These are phyloP conservation scores for Synergus gifuensis DNA, from an alignment of 2,888 invertebrate species.

Conservation along the genomic window DNA sequence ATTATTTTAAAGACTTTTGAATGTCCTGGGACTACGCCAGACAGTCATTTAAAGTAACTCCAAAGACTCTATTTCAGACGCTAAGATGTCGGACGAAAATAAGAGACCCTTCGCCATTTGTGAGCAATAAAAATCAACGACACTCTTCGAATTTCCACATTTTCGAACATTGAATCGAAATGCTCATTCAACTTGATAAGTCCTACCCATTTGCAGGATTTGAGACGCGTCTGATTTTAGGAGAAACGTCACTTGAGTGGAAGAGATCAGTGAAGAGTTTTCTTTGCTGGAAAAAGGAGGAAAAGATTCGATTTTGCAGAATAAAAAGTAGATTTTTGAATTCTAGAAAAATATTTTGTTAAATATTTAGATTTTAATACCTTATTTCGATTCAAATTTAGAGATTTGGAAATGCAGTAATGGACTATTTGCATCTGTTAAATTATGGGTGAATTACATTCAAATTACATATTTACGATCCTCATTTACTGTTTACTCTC, in stretches of 20 bases:
- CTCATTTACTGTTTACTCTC: not conserved
- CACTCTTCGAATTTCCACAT: conserved; percentile 27
- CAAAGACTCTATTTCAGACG: conserved; percentile 9
- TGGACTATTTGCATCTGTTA: not conserved
- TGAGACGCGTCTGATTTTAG: not conserved
- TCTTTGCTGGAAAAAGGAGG: not conserved
- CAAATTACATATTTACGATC: not conserved
- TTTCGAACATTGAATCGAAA: conserved; percentile 19
- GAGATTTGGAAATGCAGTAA: too few relatives aligned
- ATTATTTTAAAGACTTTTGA: conserved; percentile 2
- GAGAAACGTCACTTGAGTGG: conserved; percentile 2
- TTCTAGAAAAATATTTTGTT: not conserved
- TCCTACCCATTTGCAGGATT: not conserved
- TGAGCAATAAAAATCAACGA: conserved; percentile 38
- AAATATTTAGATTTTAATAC: too few relatives aligned
- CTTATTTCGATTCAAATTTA: too few relatives aligned
- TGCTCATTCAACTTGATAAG: not conserved
- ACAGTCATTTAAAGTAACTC: conserved; percentile 17
- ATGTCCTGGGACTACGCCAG: conserved; percentile 18
- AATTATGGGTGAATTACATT: too few relatives aligned
- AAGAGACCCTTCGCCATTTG: conserved; percentile 19
- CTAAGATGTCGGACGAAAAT: conserved; percentile 20
- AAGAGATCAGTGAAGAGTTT: not conserved
- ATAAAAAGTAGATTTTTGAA: not conserved
- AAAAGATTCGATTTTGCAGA: not conserved